Percentiles rank a stretch among this genome's conserved stretches.
phyloP scores from a whole-genome alignment of 2,797 vertebrate species.

The Trachops cirrhosus region DNA sequence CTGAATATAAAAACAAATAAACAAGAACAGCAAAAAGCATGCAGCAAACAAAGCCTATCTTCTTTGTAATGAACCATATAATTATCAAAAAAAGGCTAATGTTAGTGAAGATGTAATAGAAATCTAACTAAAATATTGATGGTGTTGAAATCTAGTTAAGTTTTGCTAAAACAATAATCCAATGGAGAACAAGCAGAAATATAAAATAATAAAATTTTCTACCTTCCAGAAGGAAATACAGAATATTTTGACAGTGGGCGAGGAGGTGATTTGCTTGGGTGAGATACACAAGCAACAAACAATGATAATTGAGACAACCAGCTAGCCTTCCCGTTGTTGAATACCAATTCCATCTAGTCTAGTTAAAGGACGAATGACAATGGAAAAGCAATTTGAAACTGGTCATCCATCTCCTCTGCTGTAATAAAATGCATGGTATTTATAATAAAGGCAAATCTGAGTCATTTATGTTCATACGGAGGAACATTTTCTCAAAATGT shows the following conservation, averaged over 20 bases:
- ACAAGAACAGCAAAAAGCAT: constrained; percentile 3
- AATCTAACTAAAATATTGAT: constrained; percentile 18
- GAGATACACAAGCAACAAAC: background rate
- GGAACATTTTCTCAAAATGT: constrained; percentile 18
- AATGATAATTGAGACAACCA: background rate
- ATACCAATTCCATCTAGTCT: background rate
- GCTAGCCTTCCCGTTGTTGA: background rate
- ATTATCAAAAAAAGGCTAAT: constrained; percentile 49
- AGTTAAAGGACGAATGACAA: constrained; percentile 29
- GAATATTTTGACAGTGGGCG: background rate
- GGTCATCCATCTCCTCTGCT: background rate
- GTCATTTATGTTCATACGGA: background rate
- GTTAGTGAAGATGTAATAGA: constrained; percentile 36
- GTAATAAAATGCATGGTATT: constrained; percentile 19
- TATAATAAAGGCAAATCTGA: background rate
- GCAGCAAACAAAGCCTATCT: constrained; percentile 37
- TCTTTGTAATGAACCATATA: constrained; percentile 62
- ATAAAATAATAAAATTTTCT: background rate
- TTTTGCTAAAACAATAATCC: constrained; percentile 41
- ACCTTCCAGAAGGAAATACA: background rate
- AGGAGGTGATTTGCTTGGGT: background rate
- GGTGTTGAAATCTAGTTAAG: background rate
- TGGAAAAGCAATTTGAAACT: background rate
- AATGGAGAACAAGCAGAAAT: background rate
- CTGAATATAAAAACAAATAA: constrained; percentile 51